These are phyloP conservation scores for Falco columbarius DNA, from an alignment of 2,797 vertebrate species.

Conservation along the genomic window DNA sequence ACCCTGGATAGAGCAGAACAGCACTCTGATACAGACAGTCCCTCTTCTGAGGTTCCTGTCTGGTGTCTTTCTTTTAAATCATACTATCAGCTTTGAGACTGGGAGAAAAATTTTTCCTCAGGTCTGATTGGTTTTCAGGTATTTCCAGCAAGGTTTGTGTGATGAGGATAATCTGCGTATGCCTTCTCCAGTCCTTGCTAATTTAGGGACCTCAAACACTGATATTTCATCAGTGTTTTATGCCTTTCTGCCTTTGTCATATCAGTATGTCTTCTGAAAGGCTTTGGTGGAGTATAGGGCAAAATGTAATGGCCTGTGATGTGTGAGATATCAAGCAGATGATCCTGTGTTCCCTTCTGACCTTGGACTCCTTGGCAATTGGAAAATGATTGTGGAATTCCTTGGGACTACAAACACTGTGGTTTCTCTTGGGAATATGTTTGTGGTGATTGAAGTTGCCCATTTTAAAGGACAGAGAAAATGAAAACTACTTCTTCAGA, in stretches of 20 bases:
- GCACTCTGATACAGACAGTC: not conserved
- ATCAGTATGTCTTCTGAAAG: not conserved
- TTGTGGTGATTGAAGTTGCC: not conserved
- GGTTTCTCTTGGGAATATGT: not conserved
- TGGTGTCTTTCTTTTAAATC: not conserved
- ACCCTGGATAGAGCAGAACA: not conserved
- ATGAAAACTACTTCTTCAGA: not conserved
- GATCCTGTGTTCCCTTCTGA: not conserved
- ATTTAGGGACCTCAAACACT: not conserved
- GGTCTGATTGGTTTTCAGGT: not conserved
- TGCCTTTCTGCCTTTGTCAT: not conserved
- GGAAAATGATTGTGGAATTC: not conserved
- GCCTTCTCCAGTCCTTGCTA: not conserved
- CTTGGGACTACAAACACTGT: accelerated
- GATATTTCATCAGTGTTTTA: not conserved
- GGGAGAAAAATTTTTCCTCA: not conserved
- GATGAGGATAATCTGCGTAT: not conserved
- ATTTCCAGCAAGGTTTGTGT: not conserved
- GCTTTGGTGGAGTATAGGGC: not conserved
- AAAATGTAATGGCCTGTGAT: not conserved
- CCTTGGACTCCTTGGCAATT: not conserved
- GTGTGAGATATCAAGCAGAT: not conserved
- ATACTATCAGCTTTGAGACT: not conserved
- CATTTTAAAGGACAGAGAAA: not conserved
- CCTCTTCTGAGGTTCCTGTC: not conserved